Base-by-base conservation (phyloP, 2,888 invertebrate species). In the Limenitis camilla region DNA sequence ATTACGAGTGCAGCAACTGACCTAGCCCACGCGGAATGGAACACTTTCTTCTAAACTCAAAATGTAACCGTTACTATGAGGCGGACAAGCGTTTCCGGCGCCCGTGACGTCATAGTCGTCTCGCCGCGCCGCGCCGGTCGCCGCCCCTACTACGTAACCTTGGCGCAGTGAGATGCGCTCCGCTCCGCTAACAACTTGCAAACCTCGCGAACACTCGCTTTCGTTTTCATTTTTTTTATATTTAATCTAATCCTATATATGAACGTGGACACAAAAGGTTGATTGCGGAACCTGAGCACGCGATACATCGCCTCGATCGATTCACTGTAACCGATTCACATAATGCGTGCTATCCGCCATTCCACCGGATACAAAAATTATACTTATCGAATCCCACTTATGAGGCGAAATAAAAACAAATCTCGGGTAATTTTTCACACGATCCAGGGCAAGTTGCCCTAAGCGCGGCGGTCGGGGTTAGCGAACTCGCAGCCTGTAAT, bases 11-110 rank as follows among this genome's bases (percentile, higher is more conserved):
- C 69, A 66, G 61, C 59, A 68, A 76, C 86, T 86, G 85, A 86
- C 86, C 86, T 85, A 84, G 72, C 72, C 68, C 76, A 86, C 77
- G 71, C 73, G 65, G 58, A 52, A 57, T 67, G 69, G 68, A 78
- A 66, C 76, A 83, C 86, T 87, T 84, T 86, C 85, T 82, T 86
- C 81, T 84, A 84, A 84, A 83, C 75, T 84, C 82, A 82, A 85
- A 86, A 81, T 82, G 81, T 83, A 77, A 83, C 83, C 81, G 83
- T 85, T 81, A 80, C 83, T 86, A 85, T 82, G 79, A 82, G 67
- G 76, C 82, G 81, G 79, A 76, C 76, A 73, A 74, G 76, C 78
- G 81, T 81, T 84, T 86, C 86, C 85, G 85, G 83, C 85, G 86
- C 83, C 85, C 76, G 84, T 87, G 85, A 86, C 87, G 86, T 86